Evolutionary conservation across 2,888 invertebrate species (phyloP).

Genomic region (Aromia moschata): DNA sequence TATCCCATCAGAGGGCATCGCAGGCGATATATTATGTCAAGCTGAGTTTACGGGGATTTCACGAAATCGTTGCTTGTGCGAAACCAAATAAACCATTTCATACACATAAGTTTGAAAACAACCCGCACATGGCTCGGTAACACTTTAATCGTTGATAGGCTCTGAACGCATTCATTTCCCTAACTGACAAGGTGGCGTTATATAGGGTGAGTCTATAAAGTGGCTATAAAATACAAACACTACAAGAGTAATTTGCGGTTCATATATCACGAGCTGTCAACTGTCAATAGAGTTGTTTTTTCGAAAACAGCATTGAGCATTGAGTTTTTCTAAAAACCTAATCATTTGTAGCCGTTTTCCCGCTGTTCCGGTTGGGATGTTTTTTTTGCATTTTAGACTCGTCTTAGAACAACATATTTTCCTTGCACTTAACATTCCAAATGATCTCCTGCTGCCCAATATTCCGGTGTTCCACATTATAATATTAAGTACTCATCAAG

Average conservation of each 20-base stretch:
- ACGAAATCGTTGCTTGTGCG: conserved; percentile 41
- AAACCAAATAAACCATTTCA: conserved; percentile 30
- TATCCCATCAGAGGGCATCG: conserved; percentile 43
- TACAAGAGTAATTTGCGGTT: no score
- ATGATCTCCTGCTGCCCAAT: background rate
- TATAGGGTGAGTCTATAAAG: no score
- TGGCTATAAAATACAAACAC: no score
- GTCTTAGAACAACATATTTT: no score
- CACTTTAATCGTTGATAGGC: conserved; percentile 6
- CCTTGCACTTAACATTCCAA: background rate
- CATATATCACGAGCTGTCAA: no score
- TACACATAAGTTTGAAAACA: conserved; percentile 16
- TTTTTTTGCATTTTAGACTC: no score
- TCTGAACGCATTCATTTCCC: background rate
- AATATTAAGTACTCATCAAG: background rate
- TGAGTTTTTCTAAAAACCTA: no score
- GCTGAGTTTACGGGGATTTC: conserved; percentile 50
- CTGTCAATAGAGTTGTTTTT: no score
- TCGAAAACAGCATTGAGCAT: no score
- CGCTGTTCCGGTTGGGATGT: no score
- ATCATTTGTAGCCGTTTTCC: no score
- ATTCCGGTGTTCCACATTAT: background rate
- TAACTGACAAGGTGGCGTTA: background rate
- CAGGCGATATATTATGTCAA: conserved; percentile 44
- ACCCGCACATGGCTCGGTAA: background rate